Evolutionary conservation across 2,113 vertebrate genomes (phyloP).

Genomic region (Choloepus hoffmanni): DNA sequence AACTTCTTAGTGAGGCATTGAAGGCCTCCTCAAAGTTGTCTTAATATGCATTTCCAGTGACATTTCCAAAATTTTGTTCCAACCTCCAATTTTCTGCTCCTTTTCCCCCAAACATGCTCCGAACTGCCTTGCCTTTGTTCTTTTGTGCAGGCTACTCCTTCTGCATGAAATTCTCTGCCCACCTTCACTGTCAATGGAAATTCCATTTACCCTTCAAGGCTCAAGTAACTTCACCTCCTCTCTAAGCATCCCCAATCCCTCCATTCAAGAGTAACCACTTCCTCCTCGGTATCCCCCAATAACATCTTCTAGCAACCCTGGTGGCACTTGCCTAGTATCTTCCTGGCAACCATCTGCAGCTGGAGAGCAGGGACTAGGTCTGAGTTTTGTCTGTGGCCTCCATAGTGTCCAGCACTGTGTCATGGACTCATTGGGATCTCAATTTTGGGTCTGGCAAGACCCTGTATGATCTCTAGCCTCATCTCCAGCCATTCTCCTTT

Average conservation of each 20-base stretch:
- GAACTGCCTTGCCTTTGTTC: constrained; percentile 45
- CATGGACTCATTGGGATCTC: neutral
- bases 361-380: neutral
- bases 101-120: neutral
- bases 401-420: neutral
- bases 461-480: neutral
- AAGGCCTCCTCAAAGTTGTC: neutral
- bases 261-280: neutral
- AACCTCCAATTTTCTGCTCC: neutral
- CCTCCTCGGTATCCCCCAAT: neutral
- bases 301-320: neutral
- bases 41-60: neutral
- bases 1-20: constrained; percentile 48
- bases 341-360: neutral
- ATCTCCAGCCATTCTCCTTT: constrained; percentile 6
- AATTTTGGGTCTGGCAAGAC: neutral
- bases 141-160: neutral
- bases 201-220: neutral
- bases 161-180: neutral
- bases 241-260: neutral
- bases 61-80: neutral
- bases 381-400: neutral
- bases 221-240: neutral
- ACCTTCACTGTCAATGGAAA: neutral
- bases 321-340: neutral